phyloP scores from a whole-genome alignment of 1,140 invertebrate genomes.

The Drosophila leontia region DNA sequence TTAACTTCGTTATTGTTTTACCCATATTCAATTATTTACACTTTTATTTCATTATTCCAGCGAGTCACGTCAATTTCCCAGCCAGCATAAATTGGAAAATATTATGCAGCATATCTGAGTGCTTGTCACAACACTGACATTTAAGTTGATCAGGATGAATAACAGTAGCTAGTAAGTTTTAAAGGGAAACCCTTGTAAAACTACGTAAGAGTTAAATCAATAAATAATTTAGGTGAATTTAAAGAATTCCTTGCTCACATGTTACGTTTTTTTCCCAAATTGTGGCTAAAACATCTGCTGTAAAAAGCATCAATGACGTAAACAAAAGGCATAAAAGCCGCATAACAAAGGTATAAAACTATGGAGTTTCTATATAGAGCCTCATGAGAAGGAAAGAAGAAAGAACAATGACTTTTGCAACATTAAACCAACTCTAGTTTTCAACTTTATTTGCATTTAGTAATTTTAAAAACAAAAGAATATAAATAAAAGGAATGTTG shows the following conservation, averaged over 20 bases:
- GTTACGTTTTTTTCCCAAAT: background rate
- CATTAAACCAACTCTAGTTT: background rate
- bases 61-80: constrained; percentile 12
- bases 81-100: constrained; percentile 16
- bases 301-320: constrained; percentile 12
- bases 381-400: background rate
- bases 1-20: constrained; percentile 32
- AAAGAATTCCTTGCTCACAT: background rate
- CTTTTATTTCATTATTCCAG: constrained; percentile 37
- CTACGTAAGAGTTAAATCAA: background rate
- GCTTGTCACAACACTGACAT: constrained; percentile 8
- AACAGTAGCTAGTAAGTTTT: background rate
- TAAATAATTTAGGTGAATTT: background rate
- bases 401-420: constrained; percentile 9
- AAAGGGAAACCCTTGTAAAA: background rate
- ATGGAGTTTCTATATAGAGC: background rate
- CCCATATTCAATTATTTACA: constrained; percentile 41
- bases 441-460: background rate
- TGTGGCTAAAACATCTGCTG: background rate
- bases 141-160: constrained; percentile 1
- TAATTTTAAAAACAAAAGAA: background rate
- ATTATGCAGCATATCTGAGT: constrained; percentile 14
- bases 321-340: constrained; percentile 10
- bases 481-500: background rate
- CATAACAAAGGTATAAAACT: constrained; percentile 24